Conservation (phyloP, 92 coral and sea anemone genomes). For the Epizoanthus scotinus region DNA sequence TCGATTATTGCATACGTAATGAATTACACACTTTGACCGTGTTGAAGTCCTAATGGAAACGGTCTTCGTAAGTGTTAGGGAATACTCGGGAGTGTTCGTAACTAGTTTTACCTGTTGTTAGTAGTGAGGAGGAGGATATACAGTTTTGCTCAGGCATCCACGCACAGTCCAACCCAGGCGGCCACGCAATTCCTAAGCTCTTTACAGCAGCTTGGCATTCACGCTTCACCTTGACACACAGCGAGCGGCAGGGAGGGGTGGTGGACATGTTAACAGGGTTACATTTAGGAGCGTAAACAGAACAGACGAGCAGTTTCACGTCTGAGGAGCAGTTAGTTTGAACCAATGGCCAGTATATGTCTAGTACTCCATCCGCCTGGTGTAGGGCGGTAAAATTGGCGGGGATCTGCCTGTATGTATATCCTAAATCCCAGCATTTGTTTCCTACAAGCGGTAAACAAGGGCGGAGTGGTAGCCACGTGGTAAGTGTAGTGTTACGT, state of each 20-base stretch:
- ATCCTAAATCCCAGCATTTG: conserved; percentile 22
- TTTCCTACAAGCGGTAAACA: neutral
- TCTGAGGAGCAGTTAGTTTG: conserved; percentile 29
- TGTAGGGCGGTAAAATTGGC: neutral
- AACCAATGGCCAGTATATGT: conserved; percentile 21
- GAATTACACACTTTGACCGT: too few relatives aligned
- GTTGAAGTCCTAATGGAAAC: too few relatives aligned
- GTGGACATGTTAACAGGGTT: conserved; percentile 31
- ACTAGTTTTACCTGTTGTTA: neutral
- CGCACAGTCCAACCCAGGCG: conserved; percentile 15
- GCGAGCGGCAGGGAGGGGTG: conserved; percentile 23
- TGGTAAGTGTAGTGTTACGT: neutral
- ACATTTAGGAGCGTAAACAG: conserved; percentile 27
- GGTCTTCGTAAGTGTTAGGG: too few relatives aligned
- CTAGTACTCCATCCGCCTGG: neutral
- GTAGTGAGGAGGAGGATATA: conserved; percentile 9
- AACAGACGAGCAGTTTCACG: conserved; percentile 8
- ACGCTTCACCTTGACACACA: conserved; percentile 28
- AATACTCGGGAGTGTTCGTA: too few relatives aligned
- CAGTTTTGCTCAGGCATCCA: conserved; percentile 25
- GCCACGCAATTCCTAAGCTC: conserved; percentile 20
- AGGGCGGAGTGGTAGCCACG: conserved; percentile 32
- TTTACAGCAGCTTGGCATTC: conserved; percentile 9
- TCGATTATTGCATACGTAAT: too few relatives aligned
- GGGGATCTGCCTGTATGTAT: conserved; percentile 25